Evolutionary conservation across 2,888 invertebrate genomes (phyloP).

Genomic region (Psylliodes chrysocephalus): DNA sequence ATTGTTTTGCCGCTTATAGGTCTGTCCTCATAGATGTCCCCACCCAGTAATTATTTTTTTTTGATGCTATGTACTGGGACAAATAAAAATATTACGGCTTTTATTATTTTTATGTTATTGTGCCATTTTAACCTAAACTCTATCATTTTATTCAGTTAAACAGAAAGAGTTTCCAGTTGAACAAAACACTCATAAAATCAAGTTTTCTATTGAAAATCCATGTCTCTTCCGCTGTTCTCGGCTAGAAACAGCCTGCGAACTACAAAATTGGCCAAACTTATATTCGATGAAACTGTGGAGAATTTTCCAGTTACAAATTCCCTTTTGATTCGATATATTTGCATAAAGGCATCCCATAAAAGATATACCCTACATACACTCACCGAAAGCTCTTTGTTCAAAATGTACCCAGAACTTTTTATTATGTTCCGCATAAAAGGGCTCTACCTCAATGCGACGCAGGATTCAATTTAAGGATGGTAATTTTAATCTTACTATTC

Average conservation of each 20-base stretch:
- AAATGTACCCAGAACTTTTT: slow-evolving; percentile 38
- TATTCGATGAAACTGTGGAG: slow-evolving; percentile 24
- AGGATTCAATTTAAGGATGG: slow-evolving; percentile 39
- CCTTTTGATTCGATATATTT: slow-evolving; percentile 34
- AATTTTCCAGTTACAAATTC: slow-evolving; percentile 31
- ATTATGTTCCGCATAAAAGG: slow-evolving; percentile 35
- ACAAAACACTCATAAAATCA: neutral
- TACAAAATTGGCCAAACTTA: slow-evolving; percentile 18
- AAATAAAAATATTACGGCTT: too few species aligned
- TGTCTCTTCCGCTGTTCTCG: neutral
- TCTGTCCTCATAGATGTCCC: too few species aligned
- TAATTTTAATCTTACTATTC: slow-evolving; percentile 39
- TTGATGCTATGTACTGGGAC: too few species aligned
- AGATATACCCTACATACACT: slow-evolving; percentile 29
- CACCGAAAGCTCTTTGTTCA: slow-evolving; percentile 27
- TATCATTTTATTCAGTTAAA: neutral
- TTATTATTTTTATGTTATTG: too few species aligned
- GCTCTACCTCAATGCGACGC: slow-evolving; percentile 34
- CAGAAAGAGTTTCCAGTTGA: neutral
- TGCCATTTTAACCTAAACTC: neutral
- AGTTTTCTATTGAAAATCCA: neutral
- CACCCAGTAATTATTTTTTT: too few species aligned
- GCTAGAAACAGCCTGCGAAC: slow-evolving; percentile 12
- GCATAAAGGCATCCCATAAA: slow-evolving; percentile 34
- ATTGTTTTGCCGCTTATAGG: too few species aligned